These are phyloP conservation scores for Magallana angulata DNA, from an alignment of 1,140 invertebrate species.

Conservation along the genomic window DNA sequence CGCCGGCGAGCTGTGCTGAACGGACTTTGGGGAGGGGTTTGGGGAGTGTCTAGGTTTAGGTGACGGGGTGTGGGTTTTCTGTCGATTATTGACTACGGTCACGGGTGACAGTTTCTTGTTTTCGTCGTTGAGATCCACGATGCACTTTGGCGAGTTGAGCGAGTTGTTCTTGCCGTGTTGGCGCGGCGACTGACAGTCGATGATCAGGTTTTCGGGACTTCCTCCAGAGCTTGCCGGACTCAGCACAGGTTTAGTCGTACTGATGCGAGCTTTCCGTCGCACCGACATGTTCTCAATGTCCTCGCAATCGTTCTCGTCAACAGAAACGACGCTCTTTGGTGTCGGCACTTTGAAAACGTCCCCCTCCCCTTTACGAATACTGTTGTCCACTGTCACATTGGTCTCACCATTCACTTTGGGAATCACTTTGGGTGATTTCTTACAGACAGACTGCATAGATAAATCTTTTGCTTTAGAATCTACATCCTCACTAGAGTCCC, in stretches of 20 bases:
- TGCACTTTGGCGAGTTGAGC: constrained; percentile 53
- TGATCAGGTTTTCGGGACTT: constrained; percentile 55
- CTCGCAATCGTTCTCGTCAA: constrained; percentile 52
- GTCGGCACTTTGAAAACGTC: constrained; percentile 60
- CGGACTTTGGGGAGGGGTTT: constrained; percentile 40
- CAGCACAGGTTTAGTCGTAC: constrained; percentile 52
- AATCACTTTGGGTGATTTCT: constrained; percentile 51
- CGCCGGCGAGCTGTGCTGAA: constrained; percentile 45
- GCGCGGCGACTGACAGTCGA: constrained; percentile 57
- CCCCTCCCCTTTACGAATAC: constrained; percentile 28
- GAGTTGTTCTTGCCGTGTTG: constrained; percentile 46
- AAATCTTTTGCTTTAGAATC: constrained; percentile 41
- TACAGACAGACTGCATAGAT: not conserved
- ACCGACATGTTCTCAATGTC: constrained; percentile 56
- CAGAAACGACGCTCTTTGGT: constrained; percentile 43
- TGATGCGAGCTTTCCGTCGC: constrained; percentile 49
- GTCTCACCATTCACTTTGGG: constrained; percentile 57
- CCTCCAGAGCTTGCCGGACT: constrained; percentile 54
- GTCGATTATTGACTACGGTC: not conserved
- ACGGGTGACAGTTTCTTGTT: constrained; percentile 2
- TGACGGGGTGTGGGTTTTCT: constrained; percentile 46
- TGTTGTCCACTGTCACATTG: not conserved
- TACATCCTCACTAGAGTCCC: constrained; percentile 12
- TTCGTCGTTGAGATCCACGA: constrained; percentile 43
- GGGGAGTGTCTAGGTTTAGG: constrained; percentile 49